These are phyloP conservation scores for Diglossa brunneiventris DNA, from an alignment of 2,113 vertebrate species.

Conservation along the genomic window DNA sequence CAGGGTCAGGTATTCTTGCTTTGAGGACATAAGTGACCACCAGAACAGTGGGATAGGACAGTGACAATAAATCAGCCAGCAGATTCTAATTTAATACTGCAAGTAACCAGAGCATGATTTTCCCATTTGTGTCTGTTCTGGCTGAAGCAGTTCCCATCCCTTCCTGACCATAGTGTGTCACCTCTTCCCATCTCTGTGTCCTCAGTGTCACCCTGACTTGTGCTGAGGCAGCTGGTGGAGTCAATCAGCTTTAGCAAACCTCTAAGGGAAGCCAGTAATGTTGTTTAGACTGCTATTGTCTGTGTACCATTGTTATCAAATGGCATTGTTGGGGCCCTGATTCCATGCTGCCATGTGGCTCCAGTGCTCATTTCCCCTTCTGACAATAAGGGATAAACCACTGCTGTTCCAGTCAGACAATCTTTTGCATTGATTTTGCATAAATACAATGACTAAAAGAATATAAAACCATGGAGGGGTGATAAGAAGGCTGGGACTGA, in stretches of 20 bases:
- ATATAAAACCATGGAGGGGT: not conserved
- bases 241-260: slow-evolving; percentile 21
- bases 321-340: not conserved
- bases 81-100: not conserved
- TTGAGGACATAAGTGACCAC: not conserved
- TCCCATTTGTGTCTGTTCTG: not conserved
- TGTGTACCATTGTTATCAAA: not conserved
- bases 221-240: not conserved
- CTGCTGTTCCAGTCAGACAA: not conserved
- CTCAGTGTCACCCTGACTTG: not conserved
- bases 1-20: not conserved
- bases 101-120: not conserved
- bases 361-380: not conserved
- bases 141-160: not conserved
- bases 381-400: not conserved
- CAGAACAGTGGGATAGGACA: not conserved
- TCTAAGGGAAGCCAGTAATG: not conserved
- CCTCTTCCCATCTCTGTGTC: not conserved
- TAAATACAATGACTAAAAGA: not conserved
- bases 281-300: not conserved
- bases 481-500: not conserved
- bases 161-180: not conserved
- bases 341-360: not conserved
- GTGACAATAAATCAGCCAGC: not conserved
- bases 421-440: not conserved